Percentiles rank a stretch among this genome's conserved stretches.
Conservation (phyloP, 2,888 invertebrate species). For the Spilarctia lutea region DNA sequence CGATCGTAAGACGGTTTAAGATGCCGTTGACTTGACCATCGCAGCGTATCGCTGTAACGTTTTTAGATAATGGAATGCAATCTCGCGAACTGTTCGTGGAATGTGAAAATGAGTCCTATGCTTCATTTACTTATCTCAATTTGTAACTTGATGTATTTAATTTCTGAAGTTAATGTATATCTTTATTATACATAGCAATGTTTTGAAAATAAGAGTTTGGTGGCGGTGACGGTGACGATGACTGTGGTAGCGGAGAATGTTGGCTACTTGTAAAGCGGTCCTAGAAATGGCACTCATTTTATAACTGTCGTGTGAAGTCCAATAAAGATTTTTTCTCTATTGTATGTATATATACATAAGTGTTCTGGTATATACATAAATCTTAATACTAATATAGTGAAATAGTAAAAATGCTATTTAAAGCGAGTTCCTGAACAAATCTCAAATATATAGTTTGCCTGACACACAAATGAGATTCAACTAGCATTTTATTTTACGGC, state of each 20-base stretch:
- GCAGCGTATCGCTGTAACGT: conserved; percentile 11
- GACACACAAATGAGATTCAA: conserved; percentile 21
- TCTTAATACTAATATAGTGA: not conserved
- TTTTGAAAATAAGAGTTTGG: not conserved
- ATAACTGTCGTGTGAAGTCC: not conserved
- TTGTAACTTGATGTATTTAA: not conserved
- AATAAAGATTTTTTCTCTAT: not conserved
- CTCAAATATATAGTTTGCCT: conserved; percentile 3
- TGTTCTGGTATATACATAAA: not conserved
- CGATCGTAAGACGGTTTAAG: conserved; percentile 37
- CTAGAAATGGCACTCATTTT: not conserved
- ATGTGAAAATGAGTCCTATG: conserved; percentile 8
- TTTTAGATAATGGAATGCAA: conserved; percentile 33
- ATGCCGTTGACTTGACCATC: conserved; percentile 20
- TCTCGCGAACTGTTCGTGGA: conserved; percentile 20
- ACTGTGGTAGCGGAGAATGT: not conserved
- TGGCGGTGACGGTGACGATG: no score
- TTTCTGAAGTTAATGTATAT: not conserved
- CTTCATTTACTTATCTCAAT: conserved; percentile 8
- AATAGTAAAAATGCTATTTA: not conserved
- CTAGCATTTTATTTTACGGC: conserved; percentile 68
- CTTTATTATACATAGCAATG: not conserved
- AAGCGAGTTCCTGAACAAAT: not conserved
- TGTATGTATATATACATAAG: not conserved
- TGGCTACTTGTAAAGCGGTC: not conserved